phyloP scores from a whole-genome alignment of 1,140 invertebrate species.

The Scylla paramamosain region DNA sequence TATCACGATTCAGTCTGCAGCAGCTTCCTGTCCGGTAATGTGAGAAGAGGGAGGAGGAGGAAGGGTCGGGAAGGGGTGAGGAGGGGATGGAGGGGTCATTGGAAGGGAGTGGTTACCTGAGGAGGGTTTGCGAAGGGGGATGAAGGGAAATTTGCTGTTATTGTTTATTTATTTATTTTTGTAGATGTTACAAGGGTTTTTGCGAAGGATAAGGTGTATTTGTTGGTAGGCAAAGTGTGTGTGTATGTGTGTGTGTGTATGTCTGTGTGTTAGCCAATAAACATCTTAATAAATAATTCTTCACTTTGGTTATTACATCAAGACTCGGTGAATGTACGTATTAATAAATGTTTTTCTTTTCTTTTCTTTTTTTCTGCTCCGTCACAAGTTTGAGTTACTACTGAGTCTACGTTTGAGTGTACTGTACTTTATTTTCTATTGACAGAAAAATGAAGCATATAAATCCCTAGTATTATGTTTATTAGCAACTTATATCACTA shows the following conservation, averaged over 20 bases:
- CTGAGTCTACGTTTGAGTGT: background rate
- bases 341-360: background rate
- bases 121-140: background rate
- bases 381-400: background rate
- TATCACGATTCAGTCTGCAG: slow-evolving; percentile 41
- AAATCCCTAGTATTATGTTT: too few relatives aligned
- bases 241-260: too few relatives aligned
- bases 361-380: background rate
- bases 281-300: background rate
- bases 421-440: too few relatives aligned
- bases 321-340: background rate
- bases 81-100: background rate
- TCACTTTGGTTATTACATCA: background rate
- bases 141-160: too few relatives aligned
- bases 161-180: too few relatives aligned
- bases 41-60: slow-evolving; percentile 19
- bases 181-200: too few relatives aligned
- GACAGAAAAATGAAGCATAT: too few relatives aligned
- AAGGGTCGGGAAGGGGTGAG: background rate
- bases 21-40: slow-evolving; percentile 25
- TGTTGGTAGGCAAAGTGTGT: too few relatives aligned
- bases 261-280: background rate
- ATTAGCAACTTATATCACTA: too few relatives aligned
- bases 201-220: too few relatives aligned
- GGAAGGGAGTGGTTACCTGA: background rate